Conservation (phyloP, 2,888 invertebrate genomes). For the Caenorhabditis zanzibari region DNA sequence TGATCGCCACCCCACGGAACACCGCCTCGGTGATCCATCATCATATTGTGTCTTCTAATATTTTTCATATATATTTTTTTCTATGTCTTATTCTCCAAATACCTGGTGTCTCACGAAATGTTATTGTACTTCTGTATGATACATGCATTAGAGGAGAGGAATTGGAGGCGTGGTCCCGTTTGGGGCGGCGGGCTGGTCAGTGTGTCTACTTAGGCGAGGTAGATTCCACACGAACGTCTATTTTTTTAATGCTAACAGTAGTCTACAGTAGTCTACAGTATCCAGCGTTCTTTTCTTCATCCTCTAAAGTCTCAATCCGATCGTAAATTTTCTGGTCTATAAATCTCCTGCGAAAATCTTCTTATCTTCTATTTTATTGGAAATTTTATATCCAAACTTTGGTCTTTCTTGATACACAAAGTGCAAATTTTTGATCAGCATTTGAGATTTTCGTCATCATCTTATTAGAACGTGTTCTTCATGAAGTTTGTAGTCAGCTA, state of each 20-base stretch:
- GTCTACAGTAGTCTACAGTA: too few relatives aligned
- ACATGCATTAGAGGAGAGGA: background rate
- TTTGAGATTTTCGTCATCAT: background rate
- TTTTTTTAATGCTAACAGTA: too few relatives aligned
- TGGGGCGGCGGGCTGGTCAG: too few relatives aligned
- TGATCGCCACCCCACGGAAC: conserved; percentile 2
- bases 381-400: background rate
- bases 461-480: too few relatives aligned
- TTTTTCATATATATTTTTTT: too few relatives aligned
- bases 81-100: background rate
- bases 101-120: background rate
- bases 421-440: too few relatives aligned
- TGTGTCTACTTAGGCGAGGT: background rate
- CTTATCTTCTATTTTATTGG: background rate
- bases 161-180: background rate
- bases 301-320: background rate
- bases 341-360: background rate
- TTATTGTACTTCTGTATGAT: conserved; percentile 16
- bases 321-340: background rate
- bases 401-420: background rate
- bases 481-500: too few relatives aligned
- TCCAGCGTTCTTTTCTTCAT: background rate
- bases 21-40: conserved; percentile 19
- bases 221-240: too few relatives aligned
- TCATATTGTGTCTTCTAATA: background rate